Base-by-base conservation (phyloP, 2,113 vertebrate genomes). In the Odocoileus hemionus region DNA sequence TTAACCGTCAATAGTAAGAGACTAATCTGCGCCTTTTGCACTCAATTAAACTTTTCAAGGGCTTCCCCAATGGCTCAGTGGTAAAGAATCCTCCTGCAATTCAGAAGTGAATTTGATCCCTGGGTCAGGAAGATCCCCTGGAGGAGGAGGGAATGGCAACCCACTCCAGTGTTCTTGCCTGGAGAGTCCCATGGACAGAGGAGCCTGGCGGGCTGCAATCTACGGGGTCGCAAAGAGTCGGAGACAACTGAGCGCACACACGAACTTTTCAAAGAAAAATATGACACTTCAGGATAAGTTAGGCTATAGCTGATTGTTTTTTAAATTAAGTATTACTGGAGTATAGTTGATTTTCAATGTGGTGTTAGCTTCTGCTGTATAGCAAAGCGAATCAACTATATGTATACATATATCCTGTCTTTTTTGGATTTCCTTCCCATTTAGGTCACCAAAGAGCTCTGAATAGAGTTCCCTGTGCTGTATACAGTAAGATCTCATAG, bases 11-110 rank as follows among this genome's bases (percentile, higher is more conserved):
- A 30, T n/a, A 82, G 30, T 54, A 14, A 54, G 47, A 82, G 19
- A 54, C 21, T 54, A 36, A 36, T n/a, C 50, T 0, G 0, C 0
- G 0, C 80, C 50, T 36, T 36, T 83, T 55, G 50, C 12, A 36
- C 21, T 26, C 52, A 83, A 82, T 21, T 82, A n/a, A 52, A 52
- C 15, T 52, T 82, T 82, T 82, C 79, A 47, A 47, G 60, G 36
- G 21, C 67, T 74, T 39, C 21, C 67, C 0, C 5, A 7, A 6
- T 25, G 67, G 2, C 10, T 74, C 67, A 74, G 19, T 74, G 36
- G 70, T 39, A 25, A 39, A 43, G 36, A 74, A 25, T 43, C 36
- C 11, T 23, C 70, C 70, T 43, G 36, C 70, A 74, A 25, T 74
- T 23, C 36, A 74, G 67, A n/a, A 74, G 36, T 74, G 21, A 43